Percentiles rank a stretch among this genome's conserved stretches.
Conservation (phyloP, 2,888 invertebrate species). For the Amorpha juglandis region DNA sequence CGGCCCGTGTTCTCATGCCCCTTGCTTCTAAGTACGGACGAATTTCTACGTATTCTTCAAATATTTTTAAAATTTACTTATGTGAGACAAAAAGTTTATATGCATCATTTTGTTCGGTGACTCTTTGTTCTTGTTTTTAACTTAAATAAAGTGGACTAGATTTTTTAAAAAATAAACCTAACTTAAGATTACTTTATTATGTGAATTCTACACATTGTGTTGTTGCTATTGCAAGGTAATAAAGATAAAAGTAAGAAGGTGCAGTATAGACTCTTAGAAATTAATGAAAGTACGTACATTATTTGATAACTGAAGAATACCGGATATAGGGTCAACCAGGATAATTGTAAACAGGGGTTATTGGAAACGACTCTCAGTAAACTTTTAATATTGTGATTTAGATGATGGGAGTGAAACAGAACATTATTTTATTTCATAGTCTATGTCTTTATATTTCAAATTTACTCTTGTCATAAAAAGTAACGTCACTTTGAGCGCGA, state of each 20-base stretch:
- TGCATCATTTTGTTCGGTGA: background rate
- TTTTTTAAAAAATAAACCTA: background rate
- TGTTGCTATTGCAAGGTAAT: background rate
- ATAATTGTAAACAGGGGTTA: no score
- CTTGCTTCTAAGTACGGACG: slow-evolving; percentile 52
- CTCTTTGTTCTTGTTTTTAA: slow-evolving; percentile 3
- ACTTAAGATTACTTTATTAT: background rate
- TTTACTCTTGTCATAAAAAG: no score
- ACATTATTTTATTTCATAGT: no score
- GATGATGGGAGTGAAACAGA: no score
- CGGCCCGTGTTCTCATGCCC: slow-evolving; percentile 66
- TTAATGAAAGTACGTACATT: background rate
- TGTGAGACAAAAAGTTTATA: background rate
- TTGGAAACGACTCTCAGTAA: no score
- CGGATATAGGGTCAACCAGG: no score
- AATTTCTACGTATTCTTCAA: slow-evolving; percentile 34
- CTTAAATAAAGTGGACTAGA: background rate
- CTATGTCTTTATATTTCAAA: no score
- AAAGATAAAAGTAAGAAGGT: background rate
- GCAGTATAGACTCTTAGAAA: background rate
- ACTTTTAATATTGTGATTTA: no score
- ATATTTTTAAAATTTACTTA: background rate
- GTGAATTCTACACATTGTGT: background rate
- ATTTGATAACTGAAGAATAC: background rate
- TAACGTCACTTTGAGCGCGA: no score